Conservation (phyloP, 2,113 vertebrate genomes). For the Pampusana beccarii region DNA sequence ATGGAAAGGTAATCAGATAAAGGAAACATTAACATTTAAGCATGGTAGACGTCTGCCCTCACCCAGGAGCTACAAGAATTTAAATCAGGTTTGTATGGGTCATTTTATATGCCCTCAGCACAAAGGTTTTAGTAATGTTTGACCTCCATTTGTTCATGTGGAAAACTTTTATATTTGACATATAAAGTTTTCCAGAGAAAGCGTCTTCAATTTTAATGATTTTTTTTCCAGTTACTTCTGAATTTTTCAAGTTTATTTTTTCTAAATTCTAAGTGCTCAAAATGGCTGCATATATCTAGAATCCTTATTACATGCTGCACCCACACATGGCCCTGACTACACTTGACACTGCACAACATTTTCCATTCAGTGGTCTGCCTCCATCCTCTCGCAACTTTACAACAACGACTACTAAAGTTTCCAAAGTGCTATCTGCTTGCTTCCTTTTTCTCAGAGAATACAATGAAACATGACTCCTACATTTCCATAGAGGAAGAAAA, state of each 20-base stretch:
- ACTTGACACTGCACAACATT: neutral
- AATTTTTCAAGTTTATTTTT: neutral
- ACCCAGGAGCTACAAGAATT: neutral
- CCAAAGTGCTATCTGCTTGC: neutral
- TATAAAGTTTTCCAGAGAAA: neutral
- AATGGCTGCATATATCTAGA: neutral
- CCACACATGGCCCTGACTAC: neutral
- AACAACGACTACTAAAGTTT: neutral
- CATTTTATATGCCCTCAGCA: neutral
- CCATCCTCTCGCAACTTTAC: neutral
- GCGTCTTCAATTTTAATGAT: neutral
- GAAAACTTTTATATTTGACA: neutral
- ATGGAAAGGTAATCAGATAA: neutral
- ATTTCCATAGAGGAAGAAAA: slow-evolving; percentile 25
- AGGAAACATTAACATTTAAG: slow-evolving; percentile 15
- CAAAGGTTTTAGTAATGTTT: neutral
- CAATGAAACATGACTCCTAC: neutral
- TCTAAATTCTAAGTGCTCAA: neutral
- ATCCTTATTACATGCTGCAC: neutral
- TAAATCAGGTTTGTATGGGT: neutral
- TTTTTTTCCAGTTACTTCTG: neutral
- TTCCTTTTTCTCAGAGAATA: neutral
- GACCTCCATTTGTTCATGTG: neutral
- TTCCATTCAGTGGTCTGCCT: neutral
- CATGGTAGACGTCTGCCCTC: neutral